These are phyloP conservation scores for Rhea pennata DNA, from an alignment of 2,113 vertebrate species.

Conservation along the genomic window DNA sequence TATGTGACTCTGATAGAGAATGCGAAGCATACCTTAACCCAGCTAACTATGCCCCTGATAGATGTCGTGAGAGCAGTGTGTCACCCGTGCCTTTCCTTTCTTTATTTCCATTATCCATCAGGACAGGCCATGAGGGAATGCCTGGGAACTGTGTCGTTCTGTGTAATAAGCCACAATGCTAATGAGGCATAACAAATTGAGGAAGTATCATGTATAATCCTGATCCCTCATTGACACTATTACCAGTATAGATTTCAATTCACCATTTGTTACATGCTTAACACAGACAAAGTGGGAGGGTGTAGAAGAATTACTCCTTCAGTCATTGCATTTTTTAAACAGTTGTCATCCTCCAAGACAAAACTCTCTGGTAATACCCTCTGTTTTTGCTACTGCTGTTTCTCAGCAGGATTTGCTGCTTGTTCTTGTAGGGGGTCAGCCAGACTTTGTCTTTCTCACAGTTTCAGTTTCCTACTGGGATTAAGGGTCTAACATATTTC, in stretches of 20 bases:
- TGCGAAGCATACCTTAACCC: conserved; percentile 52
- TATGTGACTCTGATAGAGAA: conserved; percentile 30
- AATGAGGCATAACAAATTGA: conserved; percentile 82
- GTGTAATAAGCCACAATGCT: conserved; percentile 75
- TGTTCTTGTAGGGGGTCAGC: conserved; percentile 77
- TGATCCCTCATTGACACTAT: conserved; percentile 82
- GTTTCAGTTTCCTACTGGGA: conserved; percentile 77
- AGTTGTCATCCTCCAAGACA: conserved; percentile 71
- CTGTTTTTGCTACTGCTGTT: conserved; percentile 70
- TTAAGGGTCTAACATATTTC: conserved; percentile 74
- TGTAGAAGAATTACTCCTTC: conserved; percentile 57
- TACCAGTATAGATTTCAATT: conserved; percentile 71
- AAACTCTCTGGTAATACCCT: conserved; percentile 63
- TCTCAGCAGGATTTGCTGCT: conserved; percentile 76
- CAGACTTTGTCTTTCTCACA: conserved; percentile 82
- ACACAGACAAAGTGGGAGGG: conserved; percentile 64
- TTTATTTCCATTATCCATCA: conserved; percentile 78
- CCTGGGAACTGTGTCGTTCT: conserved; percentile 59
- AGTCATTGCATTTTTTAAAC: conserved; percentile 64
- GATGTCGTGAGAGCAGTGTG: conserved; percentile 54
- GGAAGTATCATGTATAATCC: conserved; percentile 79
- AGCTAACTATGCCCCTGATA: conserved; percentile 69
- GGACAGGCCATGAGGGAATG: conserved; percentile 74
- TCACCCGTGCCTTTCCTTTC: conserved; percentile 58
- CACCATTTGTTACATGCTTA: conserved; percentile 74